These are phyloP conservation scores for Meganola albula DNA, from an alignment of 2,888 invertebrate genomes.

Conservation along the genomic window DNA sequence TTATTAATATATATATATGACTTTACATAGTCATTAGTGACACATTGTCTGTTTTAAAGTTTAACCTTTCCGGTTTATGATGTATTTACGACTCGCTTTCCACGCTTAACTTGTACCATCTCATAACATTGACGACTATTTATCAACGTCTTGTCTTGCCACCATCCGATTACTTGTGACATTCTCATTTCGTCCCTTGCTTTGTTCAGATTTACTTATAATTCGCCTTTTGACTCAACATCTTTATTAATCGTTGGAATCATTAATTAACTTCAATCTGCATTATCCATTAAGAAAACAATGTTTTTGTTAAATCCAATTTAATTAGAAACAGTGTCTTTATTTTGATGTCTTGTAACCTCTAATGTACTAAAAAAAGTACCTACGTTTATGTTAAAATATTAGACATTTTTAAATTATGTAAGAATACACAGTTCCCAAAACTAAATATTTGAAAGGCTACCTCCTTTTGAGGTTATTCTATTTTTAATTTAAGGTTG, in stretches of 20 bases:
- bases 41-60: no score
- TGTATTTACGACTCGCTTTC: not conserved
- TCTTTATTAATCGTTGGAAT: slow-evolving; percentile 57
- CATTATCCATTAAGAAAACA: slow-evolving; percentile 36
- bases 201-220: slow-evolving; percentile 60
- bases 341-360: no score
- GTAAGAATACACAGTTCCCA: no score
- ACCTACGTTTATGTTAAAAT: no score
- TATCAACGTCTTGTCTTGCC: slow-evolving; percentile 62
- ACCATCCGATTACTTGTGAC: slow-evolving; percentile 70
- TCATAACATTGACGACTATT: slow-evolving; percentile 48
- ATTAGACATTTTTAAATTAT: no score
- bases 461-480: no score
- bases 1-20: no score
- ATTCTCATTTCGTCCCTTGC: slow-evolving; percentile 60
- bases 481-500: no score
- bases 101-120: slow-evolving; percentile 16
- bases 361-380: no score
- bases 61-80: no score
- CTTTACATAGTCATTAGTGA: no score
- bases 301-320: slow-evolving; percentile 17
- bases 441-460: no score
- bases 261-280: slow-evolving; percentile 63
- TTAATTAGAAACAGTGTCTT: slow-evolving; percentile 7
- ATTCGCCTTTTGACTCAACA: slow-evolving; percentile 63